Base-by-base conservation (phyloP, 2,797 vertebrate species). In the Lagocephalus sceleratus region DNA sequence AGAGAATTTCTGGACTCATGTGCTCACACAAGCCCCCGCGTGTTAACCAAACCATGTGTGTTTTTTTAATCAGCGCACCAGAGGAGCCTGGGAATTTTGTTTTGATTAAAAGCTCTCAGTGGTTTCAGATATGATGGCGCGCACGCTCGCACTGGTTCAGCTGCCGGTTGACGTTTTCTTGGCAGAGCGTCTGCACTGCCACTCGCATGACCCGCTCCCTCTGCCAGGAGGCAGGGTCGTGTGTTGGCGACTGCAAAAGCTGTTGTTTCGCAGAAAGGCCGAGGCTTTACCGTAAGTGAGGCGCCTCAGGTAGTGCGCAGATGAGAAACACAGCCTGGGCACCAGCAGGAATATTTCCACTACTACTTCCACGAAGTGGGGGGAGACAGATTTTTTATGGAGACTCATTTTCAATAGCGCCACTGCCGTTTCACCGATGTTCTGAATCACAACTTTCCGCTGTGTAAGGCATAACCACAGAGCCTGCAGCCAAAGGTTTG, bases 381-480 rank as follows among this genome's bases (percentile, higher is more conserved):
- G 54, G 73, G 45, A 51, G 48, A 41, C 44, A 23, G 60, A 66
- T 66, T 78, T 85, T 75, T 78, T 5, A 32, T 66, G 66, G 35
- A 42, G 32, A 12, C 51, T 47, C 42, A 23, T 47, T 60, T 48
- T 60, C 62, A 52, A 60, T 42, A 52, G 42, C 48, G 20, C 3
- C 14, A 42, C 69, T 47, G 46, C 42, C 43, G 47, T 29, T n/a
- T 38, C 47, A 20, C 44, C 43, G 55, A 56, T 49, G 66, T 52
- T 60, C 59, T 54, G 20, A 59, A 53, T 19, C 44, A 58, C 53
- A 61, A 75, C 52, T 80, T 82, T 85, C 81, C 80, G 23, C 67
- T 73, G 76, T 48, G 50, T 51, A 20, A 76, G 78, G 70, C 70
- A 74, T 76, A 87, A 83, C 72, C 75, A 55, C 76, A 71, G 35